Conservation (phyloP, 2,888 invertebrate genomes). For the Pachliopta kotzebuea region DNA sequence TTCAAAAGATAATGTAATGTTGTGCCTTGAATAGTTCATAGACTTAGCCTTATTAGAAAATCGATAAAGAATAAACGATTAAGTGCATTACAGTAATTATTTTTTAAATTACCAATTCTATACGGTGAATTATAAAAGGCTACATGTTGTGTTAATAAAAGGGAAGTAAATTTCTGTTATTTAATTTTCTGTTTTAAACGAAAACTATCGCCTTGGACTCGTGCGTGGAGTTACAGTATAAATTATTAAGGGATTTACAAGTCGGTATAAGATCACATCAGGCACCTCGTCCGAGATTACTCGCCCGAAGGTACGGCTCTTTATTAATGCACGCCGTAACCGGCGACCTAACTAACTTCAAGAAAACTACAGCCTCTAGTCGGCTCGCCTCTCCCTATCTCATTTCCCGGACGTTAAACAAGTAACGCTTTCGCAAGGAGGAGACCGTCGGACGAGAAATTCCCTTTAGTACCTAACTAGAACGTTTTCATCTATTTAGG, state of each 20-base stretch:
- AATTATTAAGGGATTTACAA: slow-evolving; percentile 13
- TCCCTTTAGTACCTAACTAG: slow-evolving; percentile 54
- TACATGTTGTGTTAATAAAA: too few relatives aligned
- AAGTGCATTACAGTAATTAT: too few relatives aligned
- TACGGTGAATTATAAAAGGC: too few relatives aligned
- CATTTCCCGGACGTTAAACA: slow-evolving; percentile 62
- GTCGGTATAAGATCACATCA: slow-evolving; percentile 6
- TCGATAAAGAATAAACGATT: too few relatives aligned
- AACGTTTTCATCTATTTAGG: slow-evolving; percentile 54
- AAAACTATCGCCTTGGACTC: neutral
- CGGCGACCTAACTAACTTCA: slow-evolving; percentile 58
- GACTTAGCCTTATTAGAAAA: too few relatives aligned
- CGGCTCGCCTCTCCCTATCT: slow-evolving; percentile 43
- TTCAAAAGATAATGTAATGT: too few relatives aligned
- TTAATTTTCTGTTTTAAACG: neutral
- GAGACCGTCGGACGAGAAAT: slow-evolving; percentile 49
- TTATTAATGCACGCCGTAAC: slow-evolving; percentile 55
- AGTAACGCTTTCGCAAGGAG: slow-evolving; percentile 59
- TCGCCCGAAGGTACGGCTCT: slow-evolving; percentile 45
- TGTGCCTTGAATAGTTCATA: too few relatives aligned
- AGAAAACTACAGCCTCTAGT: slow-evolving; percentile 53
- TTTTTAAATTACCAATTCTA: too few relatives aligned
- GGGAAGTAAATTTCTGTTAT: too few relatives aligned
- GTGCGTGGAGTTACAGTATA: slow-evolving; percentile 1
- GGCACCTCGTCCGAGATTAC: slow-evolving; percentile 43